A percentile compares a stretch with the other conserved stretches of the same genome.
These are phyloP conservation scores for Goniozus legneri DNA, from an alignment of 1,140 invertebrate species.

Conservation along the genomic window DNA sequence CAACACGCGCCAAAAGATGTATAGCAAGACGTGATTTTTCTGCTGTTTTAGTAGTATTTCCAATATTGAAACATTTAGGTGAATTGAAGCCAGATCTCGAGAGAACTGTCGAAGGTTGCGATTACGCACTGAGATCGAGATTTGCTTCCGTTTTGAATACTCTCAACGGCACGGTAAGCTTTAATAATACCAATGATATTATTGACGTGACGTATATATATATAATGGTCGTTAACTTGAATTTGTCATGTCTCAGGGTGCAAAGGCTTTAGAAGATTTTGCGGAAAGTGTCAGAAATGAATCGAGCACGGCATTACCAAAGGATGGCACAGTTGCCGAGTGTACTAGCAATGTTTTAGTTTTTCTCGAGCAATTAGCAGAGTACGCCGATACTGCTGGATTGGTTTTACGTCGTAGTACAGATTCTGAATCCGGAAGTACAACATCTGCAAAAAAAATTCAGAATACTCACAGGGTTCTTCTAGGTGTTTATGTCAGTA, in stretches of 20 bases:
- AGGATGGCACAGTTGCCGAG: conserved; percentile 95
- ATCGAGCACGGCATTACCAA: conserved; percentile 77
- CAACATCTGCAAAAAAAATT: conserved; percentile 43
- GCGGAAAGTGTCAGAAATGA: conserved; percentile 86
- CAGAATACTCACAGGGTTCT: conserved; percentile 59
- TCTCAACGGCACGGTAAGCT: conserved; percentile 68
- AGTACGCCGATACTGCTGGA: conserved; percentile 74
- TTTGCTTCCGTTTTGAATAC: conserved; percentile 72
- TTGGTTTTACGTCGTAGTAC: conserved; percentile 58
- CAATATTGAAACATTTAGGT: conserved; percentile 79
- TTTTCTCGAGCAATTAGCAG: conserved; percentile 79
- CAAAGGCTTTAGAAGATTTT: conserved; percentile 89
- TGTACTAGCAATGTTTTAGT: conserved; percentile 89
- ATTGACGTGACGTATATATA: conserved; percentile 2
- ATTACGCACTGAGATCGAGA: conserved; percentile 67
- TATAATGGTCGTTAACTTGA: conserved; percentile 3
- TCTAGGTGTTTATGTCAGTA: conserved; percentile 76
- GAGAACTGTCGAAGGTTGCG: conserved; percentile 70
- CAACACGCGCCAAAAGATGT: conserved; percentile 72
- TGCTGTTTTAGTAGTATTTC: conserved; percentile 80
- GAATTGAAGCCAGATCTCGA: conserved; percentile 82
- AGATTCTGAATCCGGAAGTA: conserved; percentile 54
- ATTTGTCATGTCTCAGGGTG: conserved; percentile 59
- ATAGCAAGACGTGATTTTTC: conserved; percentile 79
- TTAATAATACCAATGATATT: conserved; percentile 5